Evolutionary conservation across 1,140 invertebrate species (phyloP).

Genomic region (Bicyclus anynana): DNA sequence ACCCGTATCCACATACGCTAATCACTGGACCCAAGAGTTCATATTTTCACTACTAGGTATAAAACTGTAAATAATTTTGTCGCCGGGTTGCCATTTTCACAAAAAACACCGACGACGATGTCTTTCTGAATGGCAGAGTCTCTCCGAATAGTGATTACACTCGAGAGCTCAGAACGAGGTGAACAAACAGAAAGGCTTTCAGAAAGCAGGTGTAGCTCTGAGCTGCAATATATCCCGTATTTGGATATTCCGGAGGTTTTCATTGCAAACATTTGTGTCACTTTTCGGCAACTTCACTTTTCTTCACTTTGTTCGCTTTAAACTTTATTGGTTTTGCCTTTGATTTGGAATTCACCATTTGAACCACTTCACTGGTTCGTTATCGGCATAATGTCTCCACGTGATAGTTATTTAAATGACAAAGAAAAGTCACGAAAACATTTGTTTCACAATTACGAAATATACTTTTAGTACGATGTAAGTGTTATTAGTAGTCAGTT

Average conservation of each 20-base stretch:
- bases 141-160: conserved; percentile 49
- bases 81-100: background rate
- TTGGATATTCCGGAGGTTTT: conserved; percentile 14
- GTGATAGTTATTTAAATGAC: too few species aligned
- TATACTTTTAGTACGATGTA: too few species aligned
- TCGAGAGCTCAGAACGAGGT: conserved; percentile 42
- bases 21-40: too few species aligned
- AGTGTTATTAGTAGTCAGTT: too few species aligned
- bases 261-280: conserved; percentile 13
- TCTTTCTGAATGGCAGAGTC: conserved; percentile 38
- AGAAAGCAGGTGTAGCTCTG: conserved; percentile 42
- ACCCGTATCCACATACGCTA: too few species aligned
- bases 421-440: too few species aligned
- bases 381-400: too few species aligned
- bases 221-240: conserved; percentile 33
- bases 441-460: too few species aligned
- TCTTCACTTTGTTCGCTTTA: background rate
- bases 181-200: conserved; percentile 59
- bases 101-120: conserved; percentile 2
- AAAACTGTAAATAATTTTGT: conserved; percentile 6
- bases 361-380: too few species aligned
- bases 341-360: too few species aligned
- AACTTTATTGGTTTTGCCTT: background rate
- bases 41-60: conserved; percentile 1
- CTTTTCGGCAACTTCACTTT: conserved; percentile 8